Evolutionary conservation across 2,113 vertebrate species (phyloP).

Genomic region (Lampris megalopsis): DNA sequence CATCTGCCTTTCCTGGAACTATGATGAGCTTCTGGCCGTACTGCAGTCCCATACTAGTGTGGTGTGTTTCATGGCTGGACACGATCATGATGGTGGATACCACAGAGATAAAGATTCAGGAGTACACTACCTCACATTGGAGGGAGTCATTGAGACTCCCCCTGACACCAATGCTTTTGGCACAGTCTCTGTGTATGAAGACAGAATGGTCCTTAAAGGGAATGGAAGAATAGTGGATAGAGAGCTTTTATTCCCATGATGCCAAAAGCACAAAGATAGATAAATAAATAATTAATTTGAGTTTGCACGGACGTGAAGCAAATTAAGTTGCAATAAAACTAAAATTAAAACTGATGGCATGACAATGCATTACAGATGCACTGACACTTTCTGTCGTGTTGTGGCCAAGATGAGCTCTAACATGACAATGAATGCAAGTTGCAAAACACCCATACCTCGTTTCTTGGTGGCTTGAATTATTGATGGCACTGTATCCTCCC

Average conservation of each 20-base stretch:
- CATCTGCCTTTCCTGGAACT: constrained; percentile 92
- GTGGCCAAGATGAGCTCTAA: no score
- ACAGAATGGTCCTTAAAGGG: constrained; percentile 91
- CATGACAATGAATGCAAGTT: no score
- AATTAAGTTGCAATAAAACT: background rate
- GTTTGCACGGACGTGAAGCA: background rate
- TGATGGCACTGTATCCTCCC: background rate
- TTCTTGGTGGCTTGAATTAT: background rate
- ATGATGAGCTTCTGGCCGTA: constrained; percentile 80
- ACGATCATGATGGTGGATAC: constrained; percentile 91
- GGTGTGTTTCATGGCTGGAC: constrained; percentile 90
- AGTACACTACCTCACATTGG: constrained; percentile 90
- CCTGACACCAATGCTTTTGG: constrained; percentile 88
- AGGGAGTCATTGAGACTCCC: constrained; percentile 91
- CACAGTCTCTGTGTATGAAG: constrained; percentile 87
- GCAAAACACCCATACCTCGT: constrained; percentile 16
- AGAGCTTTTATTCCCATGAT: constrained; percentile 76
- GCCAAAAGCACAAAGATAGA: background rate
- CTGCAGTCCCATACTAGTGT: constrained; percentile 87
- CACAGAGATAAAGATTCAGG: constrained; percentile 81
- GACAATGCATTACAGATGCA: background rate
- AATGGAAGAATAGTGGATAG: constrained; percentile 85
- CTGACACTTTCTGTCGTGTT: background rate
- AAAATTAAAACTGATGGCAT: no score
- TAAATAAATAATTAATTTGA: background rate